Percentiles rank a stretch among this genome's conserved stretches.
Evolutionary conservation across 2,797 vertebrate genomes (phyloP).

Genomic region (Hoplostethus atlanticus): DNA sequence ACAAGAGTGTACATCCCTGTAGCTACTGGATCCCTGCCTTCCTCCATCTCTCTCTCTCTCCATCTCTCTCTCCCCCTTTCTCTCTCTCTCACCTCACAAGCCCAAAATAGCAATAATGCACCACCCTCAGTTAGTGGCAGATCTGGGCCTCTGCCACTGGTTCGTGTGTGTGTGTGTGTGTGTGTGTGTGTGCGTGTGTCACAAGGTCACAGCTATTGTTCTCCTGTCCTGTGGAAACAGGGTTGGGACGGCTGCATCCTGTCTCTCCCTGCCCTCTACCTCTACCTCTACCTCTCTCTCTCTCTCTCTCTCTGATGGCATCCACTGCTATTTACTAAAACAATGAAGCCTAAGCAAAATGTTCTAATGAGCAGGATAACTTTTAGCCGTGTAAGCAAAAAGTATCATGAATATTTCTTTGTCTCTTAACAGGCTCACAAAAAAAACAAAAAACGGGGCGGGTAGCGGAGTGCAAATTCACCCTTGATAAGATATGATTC

Average conservation of each 20-base stretch:
- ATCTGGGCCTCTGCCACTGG: slow-evolving; percentile 78
- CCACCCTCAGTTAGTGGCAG: slow-evolving; percentile 81
- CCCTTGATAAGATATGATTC: slow-evolving; percentile 71
- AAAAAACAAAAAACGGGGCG: slow-evolving; percentile 30
- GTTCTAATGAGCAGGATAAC: slow-evolving; percentile 77
- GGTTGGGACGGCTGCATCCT: slow-evolving; percentile 87
- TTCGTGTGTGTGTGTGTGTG: slow-evolving; percentile 32
- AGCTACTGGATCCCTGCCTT: slow-evolving; percentile 77
- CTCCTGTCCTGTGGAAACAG: slow-evolving; percentile 86
- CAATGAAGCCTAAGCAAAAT: slow-evolving; percentile 78
- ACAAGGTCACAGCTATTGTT: slow-evolving; percentile 89
- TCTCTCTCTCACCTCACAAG: slow-evolving; percentile 72
- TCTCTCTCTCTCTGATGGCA: slow-evolving; percentile 62
- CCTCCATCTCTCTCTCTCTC: slow-evolving; percentile 70
- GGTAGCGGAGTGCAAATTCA: slow-evolving; percentile 60
- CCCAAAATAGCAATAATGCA: slow-evolving; percentile 83
- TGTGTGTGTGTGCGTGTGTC: slow-evolving; percentile 62
- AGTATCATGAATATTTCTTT: slow-evolving; percentile 57
- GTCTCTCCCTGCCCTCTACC: slow-evolving; percentile 79
- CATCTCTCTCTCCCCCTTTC: slow-evolving; percentile 63
- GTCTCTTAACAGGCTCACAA: slow-evolving; percentile 51
- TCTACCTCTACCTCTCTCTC: slow-evolving; percentile 29
- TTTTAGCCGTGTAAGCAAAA: slow-evolving; percentile 81
- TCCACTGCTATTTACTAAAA: slow-evolving; percentile 77
- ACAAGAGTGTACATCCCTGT: slow-evolving; percentile 68